These are phyloP conservation scores for Panthera leo DNA, from an alignment of 2,113 vertebrate species.

Conservation along the genomic window DNA sequence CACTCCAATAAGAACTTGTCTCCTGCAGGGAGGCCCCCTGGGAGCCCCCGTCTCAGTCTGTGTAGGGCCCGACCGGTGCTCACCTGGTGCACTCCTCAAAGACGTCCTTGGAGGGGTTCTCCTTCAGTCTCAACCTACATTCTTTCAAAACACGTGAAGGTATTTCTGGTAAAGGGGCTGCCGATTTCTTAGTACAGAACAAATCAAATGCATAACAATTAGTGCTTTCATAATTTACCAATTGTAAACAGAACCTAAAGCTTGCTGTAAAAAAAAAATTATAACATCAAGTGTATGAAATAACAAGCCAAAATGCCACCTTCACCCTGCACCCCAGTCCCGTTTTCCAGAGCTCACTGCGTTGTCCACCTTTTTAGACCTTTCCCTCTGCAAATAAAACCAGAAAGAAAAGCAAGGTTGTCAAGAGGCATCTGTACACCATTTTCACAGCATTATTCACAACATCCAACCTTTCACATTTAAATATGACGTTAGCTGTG, in stretches of 20 bases:
- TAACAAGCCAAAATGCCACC: background rate
- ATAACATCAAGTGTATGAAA: background rate
- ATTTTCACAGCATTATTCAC: accelerated
- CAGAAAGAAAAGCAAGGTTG: background rate
- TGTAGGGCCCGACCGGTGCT: slow-evolving; percentile 19
- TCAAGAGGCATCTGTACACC: background rate
- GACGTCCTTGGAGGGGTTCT: slow-evolving; percentile 90
- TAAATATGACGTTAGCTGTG: no score
- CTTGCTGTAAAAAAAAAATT: background rate
- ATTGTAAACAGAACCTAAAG: background rate
- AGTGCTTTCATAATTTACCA: background rate
- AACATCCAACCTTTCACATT: background rate
- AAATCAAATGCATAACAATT: slow-evolving; percentile 41
- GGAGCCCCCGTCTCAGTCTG: background rate
- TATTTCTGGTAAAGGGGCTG: slow-evolving; percentile 89
- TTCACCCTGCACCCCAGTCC: background rate
- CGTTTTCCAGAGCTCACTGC: background rate
- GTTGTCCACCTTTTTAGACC: background rate
- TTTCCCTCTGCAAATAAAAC: background rate
- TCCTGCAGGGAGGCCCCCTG: accelerated
- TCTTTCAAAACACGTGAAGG: slow-evolving; percentile 85
- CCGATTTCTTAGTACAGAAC: slow-evolving; percentile 75
- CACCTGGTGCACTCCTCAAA: slow-evolving; percentile 93
- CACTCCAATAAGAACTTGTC: background rate
- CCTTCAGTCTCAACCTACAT: slow-evolving; percentile 88